These are phyloP conservation scores for Bombus superbus DNA, from an alignment of 1,140 invertebrate genomes.

Conservation along the genomic window DNA sequence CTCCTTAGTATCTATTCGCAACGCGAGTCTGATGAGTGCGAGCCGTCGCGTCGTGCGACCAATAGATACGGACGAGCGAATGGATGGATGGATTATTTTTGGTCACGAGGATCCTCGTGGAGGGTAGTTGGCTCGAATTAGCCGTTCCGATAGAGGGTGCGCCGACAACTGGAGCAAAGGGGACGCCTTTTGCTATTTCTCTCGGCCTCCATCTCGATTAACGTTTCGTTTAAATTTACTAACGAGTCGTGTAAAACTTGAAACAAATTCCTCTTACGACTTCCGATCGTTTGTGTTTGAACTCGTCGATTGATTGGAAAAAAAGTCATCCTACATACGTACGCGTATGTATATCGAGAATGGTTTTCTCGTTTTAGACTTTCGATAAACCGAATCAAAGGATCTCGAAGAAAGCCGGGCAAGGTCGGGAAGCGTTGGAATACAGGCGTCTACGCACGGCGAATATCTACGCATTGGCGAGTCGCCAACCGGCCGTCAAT, in stretches of 20 bases:
- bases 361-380: too few species aligned
- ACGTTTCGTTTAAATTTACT: slow-evolving; percentile 64
- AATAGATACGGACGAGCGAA: neutral
- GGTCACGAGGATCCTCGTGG: slow-evolving; percentile 22
- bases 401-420: neutral
- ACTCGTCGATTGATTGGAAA: neutral
- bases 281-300: neutral
- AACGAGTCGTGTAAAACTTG: neutral
- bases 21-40: neutral
- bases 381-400: neutral
- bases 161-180: slow-evolving; percentile 33
- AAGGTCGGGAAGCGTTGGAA: neutral
- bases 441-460: neutral
- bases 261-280: too few species aligned
- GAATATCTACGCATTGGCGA: neutral
- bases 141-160: slow-evolving; percentile 47
- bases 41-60: neutral
- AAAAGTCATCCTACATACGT: too few species aligned
- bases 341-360: too few species aligned
- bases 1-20: too few species aligned
- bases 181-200: slow-evolving; percentile 54
- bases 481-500: neutral
- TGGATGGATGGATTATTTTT: slow-evolving; percentile 53
- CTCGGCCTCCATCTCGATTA: slow-evolving; percentile 57
- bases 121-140: slow-evolving; percentile 59